Evolutionary conservation across 2,888 invertebrate genomes (phyloP).

Genomic region (Dryocosmus kuriphilus): DNA sequence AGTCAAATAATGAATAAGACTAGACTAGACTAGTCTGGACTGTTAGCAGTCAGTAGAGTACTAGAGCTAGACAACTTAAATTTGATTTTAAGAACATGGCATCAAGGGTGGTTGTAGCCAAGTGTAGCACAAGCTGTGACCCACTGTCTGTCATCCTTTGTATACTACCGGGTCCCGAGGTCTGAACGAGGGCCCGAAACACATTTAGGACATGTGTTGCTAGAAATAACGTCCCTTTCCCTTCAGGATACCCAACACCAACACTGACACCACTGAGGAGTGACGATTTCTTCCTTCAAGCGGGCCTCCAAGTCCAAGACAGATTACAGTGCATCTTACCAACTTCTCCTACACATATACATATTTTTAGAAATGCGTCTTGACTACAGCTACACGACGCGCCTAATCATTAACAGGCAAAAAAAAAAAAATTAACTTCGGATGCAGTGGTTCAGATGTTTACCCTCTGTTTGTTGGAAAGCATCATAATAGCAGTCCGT

Average conservation of each 20-base stretch:
- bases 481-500: background rate
- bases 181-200: constrained; percentile 52
- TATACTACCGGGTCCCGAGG: constrained; percentile 47
- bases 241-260: constrained; percentile 55
- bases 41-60: too few relatives aligned
- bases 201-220: constrained; percentile 70
- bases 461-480: constrained; percentile 1
- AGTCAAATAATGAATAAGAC: too few relatives aligned
- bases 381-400: constrained; percentile 40
- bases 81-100: constrained; percentile 1
- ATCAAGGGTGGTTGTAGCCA: constrained; percentile 12
- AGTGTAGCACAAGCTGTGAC: constrained; percentile 11
- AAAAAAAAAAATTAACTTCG: constrained; percentile 38
- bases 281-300: constrained; percentile 46
- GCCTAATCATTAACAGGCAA: constrained; percentile 50
- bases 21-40: too few relatives aligned
- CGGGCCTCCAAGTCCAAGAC: constrained; percentile 23
- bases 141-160: constrained; percentile 38
- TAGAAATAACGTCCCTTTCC: constrained; percentile 59
- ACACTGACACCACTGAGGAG: constrained; percentile 51
- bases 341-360: constrained; percentile 46
- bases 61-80: too few relatives aligned
- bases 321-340: constrained; percentile 45
- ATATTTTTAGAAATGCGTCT: constrained; percentile 63
- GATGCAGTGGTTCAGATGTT: constrained; percentile 35